Evolutionary conservation across 2,113 vertebrate species (phyloP).

Genomic region (Lycaon pictus): DNA sequence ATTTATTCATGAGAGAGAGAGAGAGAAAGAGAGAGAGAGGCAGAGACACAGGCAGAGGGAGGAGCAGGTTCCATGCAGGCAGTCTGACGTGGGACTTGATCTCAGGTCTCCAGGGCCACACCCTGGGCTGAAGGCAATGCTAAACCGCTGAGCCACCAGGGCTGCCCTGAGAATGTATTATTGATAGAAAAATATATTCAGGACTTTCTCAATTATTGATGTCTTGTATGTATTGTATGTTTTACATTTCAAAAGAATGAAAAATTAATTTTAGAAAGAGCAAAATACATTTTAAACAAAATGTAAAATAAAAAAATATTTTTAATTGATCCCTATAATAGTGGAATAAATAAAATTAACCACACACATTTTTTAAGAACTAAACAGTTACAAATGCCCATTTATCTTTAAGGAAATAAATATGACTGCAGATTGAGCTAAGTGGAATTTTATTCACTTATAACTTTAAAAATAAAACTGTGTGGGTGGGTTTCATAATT

Average conservation of each 20-base stretch:
- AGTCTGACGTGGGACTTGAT: too few species aligned
- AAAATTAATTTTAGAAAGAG: not conserved
- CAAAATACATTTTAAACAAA: conserved; percentile 30
- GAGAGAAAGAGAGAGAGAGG: too few species aligned
- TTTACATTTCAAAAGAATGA: not conserved
- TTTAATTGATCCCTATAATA: not conserved
- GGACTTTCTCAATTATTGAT: not conserved
- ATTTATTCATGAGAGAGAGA: too few species aligned
- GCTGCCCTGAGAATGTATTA: not conserved
- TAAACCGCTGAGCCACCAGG: too few species aligned
- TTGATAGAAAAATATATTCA: not conserved
- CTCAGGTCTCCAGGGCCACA: too few species aligned
- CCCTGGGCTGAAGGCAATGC: too few species aligned
- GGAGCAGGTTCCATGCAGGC: too few species aligned
- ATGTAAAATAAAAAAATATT: not conserved
- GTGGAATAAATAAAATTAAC: not conserved
- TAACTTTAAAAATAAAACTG: conserved; percentile 66
- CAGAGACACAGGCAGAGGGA: too few species aligned
- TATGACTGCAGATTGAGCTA: not conserved
- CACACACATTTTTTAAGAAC: not conserved
- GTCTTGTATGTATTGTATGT: not conserved
- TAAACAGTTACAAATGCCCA: not conserved
- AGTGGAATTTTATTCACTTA: conserved; percentile 43
- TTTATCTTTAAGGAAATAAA: conserved; percentile 54
- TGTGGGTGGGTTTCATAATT: conserved; percentile 38